Evolutionary conservation across 2,888 invertebrate genomes (phyloP).

Genomic region (Teleiodes luculella): DNA sequence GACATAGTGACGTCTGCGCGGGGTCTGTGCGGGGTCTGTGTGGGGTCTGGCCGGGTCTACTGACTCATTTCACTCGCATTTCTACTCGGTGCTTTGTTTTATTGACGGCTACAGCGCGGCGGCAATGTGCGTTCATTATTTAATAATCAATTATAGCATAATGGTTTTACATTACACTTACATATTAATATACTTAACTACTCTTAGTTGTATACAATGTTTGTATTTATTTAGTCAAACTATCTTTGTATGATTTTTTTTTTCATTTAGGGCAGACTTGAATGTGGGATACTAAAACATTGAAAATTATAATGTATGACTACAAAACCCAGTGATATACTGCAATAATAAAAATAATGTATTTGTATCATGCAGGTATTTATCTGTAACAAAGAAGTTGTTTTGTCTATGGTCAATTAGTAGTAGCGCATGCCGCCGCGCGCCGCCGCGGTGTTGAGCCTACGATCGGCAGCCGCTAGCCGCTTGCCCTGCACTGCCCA

Average conservation of each 20-base stretch:
- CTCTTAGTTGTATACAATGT: no score
- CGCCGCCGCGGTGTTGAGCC: constrained; percentile 7
- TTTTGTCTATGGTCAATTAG: background rate
- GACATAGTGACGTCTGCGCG: no score
- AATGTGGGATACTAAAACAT: no score
- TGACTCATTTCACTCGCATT: constrained; percentile 48
- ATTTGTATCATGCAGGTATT: no score
- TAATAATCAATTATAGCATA: background rate
- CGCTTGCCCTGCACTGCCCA: background rate
- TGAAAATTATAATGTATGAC: no score
- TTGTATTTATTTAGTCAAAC: no score
- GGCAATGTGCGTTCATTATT: constrained; percentile 12
- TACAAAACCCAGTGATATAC: no score
- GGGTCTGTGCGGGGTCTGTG: background rate
- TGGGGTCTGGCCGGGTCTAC: background rate
- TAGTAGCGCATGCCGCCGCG: constrained; percentile 10
- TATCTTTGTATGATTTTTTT: no score
- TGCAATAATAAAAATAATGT: no score
- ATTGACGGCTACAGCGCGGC: constrained; percentile 28
- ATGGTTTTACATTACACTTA: no score
- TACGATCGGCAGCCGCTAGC: background rate
- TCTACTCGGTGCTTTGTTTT: constrained; percentile 57
- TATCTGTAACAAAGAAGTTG: background rate
- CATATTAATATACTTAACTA: no score
- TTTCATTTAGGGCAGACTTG: no score